phyloP scores from a whole-genome alignment of 1,140 invertebrate species.

The Xylocopa sonorina region DNA sequence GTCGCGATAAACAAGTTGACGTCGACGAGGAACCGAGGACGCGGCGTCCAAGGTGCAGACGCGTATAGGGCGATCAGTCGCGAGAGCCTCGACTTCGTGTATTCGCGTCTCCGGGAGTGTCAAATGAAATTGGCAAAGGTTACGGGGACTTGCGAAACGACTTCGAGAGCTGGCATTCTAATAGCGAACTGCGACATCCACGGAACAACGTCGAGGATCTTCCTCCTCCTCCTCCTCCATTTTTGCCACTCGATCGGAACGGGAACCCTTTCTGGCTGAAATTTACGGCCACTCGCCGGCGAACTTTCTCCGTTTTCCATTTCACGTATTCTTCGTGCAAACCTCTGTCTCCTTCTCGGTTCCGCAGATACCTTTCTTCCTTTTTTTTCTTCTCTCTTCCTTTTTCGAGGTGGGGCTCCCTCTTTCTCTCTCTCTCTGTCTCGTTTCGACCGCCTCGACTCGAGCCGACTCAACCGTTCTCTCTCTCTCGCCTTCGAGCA shows the following conservation, averaged over 20 bases:
- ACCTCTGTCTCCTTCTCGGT: neutral
- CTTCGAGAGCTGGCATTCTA: neutral
- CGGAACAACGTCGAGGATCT: too few species aligned
- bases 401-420: neutral
- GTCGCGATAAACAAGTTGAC: too few species aligned
- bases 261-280: conserved; percentile 5
- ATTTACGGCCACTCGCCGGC: conserved; percentile 2
- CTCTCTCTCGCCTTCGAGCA: neutral
- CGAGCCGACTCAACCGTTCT: too few species aligned
- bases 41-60: too few species aligned
- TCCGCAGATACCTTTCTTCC: too few species aligned
- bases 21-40: too few species aligned
- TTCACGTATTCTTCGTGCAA: conserved; percentile 22
- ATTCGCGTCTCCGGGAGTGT: too few species aligned
- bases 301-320: conserved; percentile 46
- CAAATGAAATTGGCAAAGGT: neutral
- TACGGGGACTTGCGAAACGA: conserved; percentile 4
- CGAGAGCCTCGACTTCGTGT: too few species aligned
- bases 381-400: neutral
- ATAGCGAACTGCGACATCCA: neutral
- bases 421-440: neutral
- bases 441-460: neutral
- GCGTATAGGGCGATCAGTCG: too few species aligned
- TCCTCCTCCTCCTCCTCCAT: neutral
- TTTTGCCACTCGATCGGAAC: neutral